Evolutionary conservation across 2,797 vertebrate genomes (phyloP).

Genomic region (Brachymystax lenok): DNA sequence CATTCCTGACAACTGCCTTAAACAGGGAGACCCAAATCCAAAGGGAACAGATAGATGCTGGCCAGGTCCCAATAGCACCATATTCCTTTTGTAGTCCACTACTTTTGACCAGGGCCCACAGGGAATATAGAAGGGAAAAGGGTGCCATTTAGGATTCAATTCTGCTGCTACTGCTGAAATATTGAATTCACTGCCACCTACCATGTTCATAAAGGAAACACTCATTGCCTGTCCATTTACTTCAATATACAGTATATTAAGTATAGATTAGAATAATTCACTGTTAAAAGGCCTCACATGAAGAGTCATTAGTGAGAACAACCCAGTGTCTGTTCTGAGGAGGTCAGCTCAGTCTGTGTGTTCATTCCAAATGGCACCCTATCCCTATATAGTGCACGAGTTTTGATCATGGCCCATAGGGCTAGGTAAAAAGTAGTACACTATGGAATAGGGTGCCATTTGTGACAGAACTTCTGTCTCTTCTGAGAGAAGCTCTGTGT

Average conservation of each 20-base stretch:
- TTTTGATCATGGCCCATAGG: too few relatives aligned
- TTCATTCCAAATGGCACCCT: too few relatives aligned
- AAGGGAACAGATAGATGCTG: neutral
- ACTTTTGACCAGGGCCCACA: neutral
- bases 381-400: too few relatives aligned
- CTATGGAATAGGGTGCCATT: too few relatives aligned
- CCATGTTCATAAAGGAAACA: neutral
- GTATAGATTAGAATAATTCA: constrained; percentile 1
- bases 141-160: neutral
- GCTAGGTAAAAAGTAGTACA: too few relatives aligned
- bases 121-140: neutral
- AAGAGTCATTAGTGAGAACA: constrained; percentile 1
- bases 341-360: constrained; percentile 21
- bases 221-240: constrained; percentile 5
- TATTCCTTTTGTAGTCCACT: neutral
- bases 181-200: neutral
- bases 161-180: neutral
- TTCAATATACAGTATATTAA: neutral
- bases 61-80: neutral
- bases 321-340: constrained; percentile 11
- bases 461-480: too few relatives aligned
- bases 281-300: constrained; percentile 2
- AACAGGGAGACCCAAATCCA: neutral
- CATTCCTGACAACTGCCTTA: constrained; percentile 23
- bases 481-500: too few relatives aligned